Evolutionary conservation across 2,888 invertebrate species (phyloP), one percentile per base, ranked within the genome.

Genomic region (Sphaeridia pumilis): DNA sequence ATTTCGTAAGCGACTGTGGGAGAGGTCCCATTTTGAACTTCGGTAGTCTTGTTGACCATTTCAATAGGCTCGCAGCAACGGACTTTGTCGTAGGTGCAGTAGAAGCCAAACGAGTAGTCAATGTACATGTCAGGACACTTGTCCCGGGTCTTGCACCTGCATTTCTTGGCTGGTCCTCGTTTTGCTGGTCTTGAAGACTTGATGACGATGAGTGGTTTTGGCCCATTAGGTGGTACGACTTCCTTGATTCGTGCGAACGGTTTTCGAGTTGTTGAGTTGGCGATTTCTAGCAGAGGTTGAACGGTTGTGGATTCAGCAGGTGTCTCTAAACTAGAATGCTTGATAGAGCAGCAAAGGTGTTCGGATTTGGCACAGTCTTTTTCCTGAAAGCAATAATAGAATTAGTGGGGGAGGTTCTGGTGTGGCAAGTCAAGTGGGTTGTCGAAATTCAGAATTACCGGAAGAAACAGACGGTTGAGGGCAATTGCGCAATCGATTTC

Each of bases 31-130:
- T 7, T 5, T 12, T 38, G 12, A 5, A 14, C 38, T 12, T 38
- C 12, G 4, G 38, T 17, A 38, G 38, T 38, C 20, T 38, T 38
- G 38, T 38, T 38, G 12, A 5, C 38, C 12, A 17, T 38, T 7
- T 38, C 35, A 44, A 36, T 48, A 1, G 63, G 58, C 38, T 56
- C 52, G 35, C 64, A 64, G 36, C 64, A 64, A 21, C 58, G 58
- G 14, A 64, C 61, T 26, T 55, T 59, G 49, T 51, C 57, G 50
- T 62, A 58, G 0, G 60, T 47, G 22, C 64, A 64, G 22, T 59
- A 49, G 35, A 59, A 62, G 17, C 61, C 59, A 41, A 62, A 61
- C 21, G 58, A 55, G 50, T 64, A 62, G 48, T 64, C 62, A 10
- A 54, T 56, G 46, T 61, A 55, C 28, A 59, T 55, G 5, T 58